These are phyloP conservation scores for Phasianus colchicus DNA, from an alignment of 2,113 vertebrate genomes.

Conservation along the genomic window DNA sequence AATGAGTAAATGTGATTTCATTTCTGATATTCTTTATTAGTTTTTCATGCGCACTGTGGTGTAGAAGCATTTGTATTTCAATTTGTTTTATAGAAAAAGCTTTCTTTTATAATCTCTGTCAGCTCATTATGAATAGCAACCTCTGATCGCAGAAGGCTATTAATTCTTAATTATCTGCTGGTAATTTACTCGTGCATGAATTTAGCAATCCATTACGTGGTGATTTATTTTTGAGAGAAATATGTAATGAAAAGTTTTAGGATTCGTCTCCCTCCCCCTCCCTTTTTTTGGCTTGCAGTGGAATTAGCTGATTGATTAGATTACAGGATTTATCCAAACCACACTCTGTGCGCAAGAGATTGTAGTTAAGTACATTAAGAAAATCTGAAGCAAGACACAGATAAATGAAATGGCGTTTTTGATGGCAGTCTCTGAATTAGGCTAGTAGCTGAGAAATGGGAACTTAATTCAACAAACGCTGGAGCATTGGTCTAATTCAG, in stretches of 20 bases:
- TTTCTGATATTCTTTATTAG: constrained; percentile 43
- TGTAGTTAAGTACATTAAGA: constrained; percentile 68
- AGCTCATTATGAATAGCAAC: constrained; percentile 36
- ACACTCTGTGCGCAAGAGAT: constrained; percentile 55
- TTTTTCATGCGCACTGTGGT: not conserved
- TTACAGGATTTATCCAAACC: constrained; percentile 64
- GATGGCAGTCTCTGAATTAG: constrained; percentile 32
- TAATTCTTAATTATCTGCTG: constrained; percentile 67
- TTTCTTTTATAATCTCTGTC: constrained; percentile 27
- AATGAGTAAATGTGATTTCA: not conserved
- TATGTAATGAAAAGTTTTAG: constrained; percentile 49
- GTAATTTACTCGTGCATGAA: constrained; percentile 59
- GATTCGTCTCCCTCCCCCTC: not conserved
- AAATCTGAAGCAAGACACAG: constrained; percentile 60
- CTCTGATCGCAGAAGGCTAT: constrained; percentile 49
- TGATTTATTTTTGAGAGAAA: constrained; percentile 63
- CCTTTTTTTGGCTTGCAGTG: constrained; percentile 6
- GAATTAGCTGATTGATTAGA: constrained; percentile 72
- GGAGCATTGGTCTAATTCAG: constrained; percentile 4
- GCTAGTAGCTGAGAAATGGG: constrained; percentile 10
- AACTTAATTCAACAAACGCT: constrained; percentile 27
- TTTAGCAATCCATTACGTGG: constrained; percentile 45
- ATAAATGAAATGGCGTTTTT: constrained; percentile 45
- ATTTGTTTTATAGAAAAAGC: constrained; percentile 46
- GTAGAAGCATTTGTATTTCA: constrained; percentile 43